Evolutionary conservation across 1,140 invertebrate species (phyloP).

Genomic region (Panulirus ornatus): DNA sequence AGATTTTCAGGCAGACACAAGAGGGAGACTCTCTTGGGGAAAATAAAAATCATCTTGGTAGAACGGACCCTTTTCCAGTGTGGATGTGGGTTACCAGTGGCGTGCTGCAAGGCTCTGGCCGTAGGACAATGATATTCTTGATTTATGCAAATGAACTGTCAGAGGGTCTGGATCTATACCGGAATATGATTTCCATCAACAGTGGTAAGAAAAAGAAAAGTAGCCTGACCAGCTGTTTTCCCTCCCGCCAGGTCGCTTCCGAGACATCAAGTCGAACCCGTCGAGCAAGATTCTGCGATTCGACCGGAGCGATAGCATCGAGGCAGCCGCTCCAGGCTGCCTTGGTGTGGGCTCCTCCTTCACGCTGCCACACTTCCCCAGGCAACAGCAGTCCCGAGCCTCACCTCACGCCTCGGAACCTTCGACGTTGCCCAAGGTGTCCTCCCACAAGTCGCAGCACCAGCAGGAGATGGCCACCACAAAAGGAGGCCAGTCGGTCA

Average conservation of each 20-base stretch:
- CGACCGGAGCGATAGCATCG: constrained; percentile 30
- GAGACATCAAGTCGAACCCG: constrained; percentile 77
- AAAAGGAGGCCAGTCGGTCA: not conserved
- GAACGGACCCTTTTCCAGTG: no score
- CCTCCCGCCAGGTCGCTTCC: constrained; percentile 54
- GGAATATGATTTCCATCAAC: no score
- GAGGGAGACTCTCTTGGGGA: no score
- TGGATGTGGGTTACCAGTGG: no score
- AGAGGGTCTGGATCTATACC: no score
- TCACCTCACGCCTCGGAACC: not conserved
- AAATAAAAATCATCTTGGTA: no score
- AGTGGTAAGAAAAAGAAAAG: no score
- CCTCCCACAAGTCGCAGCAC: not conserved
- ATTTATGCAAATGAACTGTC: no score
- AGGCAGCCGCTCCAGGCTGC: not conserved
- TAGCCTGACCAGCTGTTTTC: no score
- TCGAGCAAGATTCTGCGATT: constrained; percentile 77
- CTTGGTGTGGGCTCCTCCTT: not conserved
- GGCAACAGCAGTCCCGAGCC: not conserved
- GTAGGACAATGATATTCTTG: no score
- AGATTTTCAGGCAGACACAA: no score
- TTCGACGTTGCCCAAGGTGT: not conserved
- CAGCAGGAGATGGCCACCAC: not conserved
- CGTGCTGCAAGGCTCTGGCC: no score
- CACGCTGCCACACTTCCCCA: constrained; percentile 29